Evolutionary conservation across 2,797 vertebrate species (phyloP).

Genomic region (Zalophus californianus): DNA sequence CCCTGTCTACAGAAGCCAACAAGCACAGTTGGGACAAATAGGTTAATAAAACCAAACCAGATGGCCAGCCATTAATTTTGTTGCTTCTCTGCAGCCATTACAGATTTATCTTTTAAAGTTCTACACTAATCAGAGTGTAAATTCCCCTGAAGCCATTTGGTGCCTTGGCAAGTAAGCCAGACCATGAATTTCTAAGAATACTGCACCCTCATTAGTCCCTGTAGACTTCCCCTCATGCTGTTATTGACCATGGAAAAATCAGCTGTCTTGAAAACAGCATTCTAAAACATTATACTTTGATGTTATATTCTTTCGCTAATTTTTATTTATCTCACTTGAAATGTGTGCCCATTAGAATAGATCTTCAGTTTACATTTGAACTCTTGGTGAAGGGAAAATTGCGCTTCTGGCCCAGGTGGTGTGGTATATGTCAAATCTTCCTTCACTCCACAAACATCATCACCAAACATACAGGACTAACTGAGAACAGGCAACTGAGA

Average conservation of each 20-base stretch:
- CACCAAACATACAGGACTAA: not conserved
- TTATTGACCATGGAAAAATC: not conserved
- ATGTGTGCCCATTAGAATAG: not conserved
- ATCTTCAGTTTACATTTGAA: not conserved
- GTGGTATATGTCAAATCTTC: not conserved
- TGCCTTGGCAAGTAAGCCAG: slow-evolving; percentile 59
- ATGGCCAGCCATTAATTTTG: slow-evolving; percentile 67
- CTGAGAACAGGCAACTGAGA: not conserved
- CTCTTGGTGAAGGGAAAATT: not conserved
- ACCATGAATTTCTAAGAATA: slow-evolving; percentile 66
- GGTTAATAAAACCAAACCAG: slow-evolving; percentile 76
- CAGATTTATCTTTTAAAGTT: slow-evolving; percentile 59
- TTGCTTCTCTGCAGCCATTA: slow-evolving; percentile 19
- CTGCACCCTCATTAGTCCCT: not conserved
- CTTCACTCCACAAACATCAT: accelerated
- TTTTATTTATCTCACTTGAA: not conserved
- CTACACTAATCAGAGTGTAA: slow-evolving; percentile 62
- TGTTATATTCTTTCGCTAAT: not conserved
- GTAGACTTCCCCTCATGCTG: not conserved
- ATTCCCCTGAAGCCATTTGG: slow-evolving; percentile 65
- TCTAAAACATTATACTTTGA: not conserved
- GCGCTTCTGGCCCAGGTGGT: not conserved
- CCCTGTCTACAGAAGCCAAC: not conserved
- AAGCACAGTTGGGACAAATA: slow-evolving; percentile 68
- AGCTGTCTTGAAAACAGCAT: not conserved